phyloP scores from a whole-genome alignment of 2,888 invertebrate genomes.

The Arrhopalites spinosus region DNA sequence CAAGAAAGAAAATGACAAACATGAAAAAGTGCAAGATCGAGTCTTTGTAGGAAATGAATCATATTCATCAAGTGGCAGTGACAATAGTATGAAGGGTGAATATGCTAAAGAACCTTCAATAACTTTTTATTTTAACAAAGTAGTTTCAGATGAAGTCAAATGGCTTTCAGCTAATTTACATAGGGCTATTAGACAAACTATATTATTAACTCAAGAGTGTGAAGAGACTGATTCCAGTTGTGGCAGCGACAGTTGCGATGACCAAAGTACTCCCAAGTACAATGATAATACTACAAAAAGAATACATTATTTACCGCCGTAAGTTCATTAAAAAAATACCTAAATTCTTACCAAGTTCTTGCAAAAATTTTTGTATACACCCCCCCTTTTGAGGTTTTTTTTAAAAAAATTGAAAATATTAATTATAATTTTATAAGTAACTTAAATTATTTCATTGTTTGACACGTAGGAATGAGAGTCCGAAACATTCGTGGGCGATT shows the following conservation, averaged over 20 bases:
- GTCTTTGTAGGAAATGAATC: too few species aligned
- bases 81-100: neutral
- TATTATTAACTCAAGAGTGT: conserved; percentile 32
- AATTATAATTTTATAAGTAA: neutral
- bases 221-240: conserved; percentile 41
- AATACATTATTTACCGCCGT: conserved; percentile 26
- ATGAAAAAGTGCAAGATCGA: neutral
- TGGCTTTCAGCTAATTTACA: conserved; percentile 30
- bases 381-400: neutral
- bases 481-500: conserved; percentile 26
- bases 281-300: conserved; percentile 21
- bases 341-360: neutral
- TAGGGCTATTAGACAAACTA: conserved; percentile 31
- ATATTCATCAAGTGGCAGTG: neutral
- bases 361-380: too few species aligned
- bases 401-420: too few species aligned
- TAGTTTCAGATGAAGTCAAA: conserved; percentile 29
- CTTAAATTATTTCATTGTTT: neutral
- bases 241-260: conserved; percentile 40
- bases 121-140: conserved; percentile 17
- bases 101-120: conserved; percentile 8
- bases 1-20: neutral
- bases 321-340: conserved; percentile 9
- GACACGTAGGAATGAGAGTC: conserved; percentile 15
- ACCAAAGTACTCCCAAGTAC: conserved; percentile 17